Evolutionary conservation across 2,797 vertebrate genomes (phyloP).

Genomic region (Rhinatrema bivittatum): DNA sequence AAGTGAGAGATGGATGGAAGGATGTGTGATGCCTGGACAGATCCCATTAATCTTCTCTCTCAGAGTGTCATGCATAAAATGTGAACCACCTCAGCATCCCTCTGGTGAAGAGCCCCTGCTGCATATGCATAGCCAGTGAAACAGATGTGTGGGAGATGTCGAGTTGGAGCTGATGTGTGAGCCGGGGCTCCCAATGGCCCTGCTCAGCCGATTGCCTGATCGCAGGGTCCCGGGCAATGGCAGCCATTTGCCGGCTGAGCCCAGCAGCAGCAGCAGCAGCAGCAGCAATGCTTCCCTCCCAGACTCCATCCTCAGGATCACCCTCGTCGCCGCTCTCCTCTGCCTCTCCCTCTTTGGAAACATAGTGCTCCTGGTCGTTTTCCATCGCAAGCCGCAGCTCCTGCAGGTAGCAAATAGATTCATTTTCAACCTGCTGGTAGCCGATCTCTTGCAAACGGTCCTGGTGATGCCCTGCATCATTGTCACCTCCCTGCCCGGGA

Average conservation of each 20-base stretch:
- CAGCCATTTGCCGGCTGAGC: slow-evolving; percentile 4
- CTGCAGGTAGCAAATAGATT: slow-evolving; percentile 82
- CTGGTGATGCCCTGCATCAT: slow-evolving; percentile 81
- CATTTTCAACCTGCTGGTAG: slow-evolving; percentile 78
- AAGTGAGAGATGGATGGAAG: no score
- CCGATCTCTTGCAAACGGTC: slow-evolving; percentile 75
- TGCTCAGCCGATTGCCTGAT: slow-evolving; percentile 12
- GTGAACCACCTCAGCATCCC: no score
- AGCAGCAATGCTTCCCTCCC: slow-evolving; percentile 21
- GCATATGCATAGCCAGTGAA: no score
- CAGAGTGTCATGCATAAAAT: background rate
- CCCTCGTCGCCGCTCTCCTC: slow-evolving; percentile 66
- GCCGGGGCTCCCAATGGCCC: background rate
- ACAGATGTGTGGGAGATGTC: no score
- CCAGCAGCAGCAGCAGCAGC: slow-evolving; percentile 14
- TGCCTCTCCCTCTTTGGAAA: slow-evolving; percentile 74
- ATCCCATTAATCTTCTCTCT: background rate
- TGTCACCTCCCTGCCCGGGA: slow-evolving; percentile 62
- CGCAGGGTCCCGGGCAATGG: slow-evolving; percentile 9
- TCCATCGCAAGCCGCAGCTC: slow-evolving; percentile 80
- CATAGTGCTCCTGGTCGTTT: slow-evolving; percentile 70
- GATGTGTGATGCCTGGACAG: slow-evolving; percentile 1
- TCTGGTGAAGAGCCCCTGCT: no score
- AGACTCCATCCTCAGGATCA: slow-evolving; percentile 49
- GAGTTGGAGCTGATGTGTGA: no score